Percentiles rank a stretch among this genome's conserved stretches.
Evolutionary conservation across 2,113 vertebrate genomes (phyloP).

Genomic region (Pundamilia nyererei): DNA sequence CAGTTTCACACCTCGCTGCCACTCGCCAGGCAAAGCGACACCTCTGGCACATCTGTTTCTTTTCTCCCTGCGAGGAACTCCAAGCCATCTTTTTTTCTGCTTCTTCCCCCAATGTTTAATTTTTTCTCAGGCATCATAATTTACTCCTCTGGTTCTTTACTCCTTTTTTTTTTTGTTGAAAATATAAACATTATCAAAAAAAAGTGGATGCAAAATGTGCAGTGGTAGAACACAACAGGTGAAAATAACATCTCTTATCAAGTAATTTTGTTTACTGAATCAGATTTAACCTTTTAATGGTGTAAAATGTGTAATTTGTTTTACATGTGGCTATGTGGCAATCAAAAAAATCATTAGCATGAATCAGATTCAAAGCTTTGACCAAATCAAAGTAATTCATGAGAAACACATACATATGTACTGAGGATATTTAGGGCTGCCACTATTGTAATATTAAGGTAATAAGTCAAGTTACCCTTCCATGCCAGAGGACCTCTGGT

Average conservation of each 20-base stretch:
- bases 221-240: not conserved
- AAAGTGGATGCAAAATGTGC: not conserved
- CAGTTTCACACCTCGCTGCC: slow-evolving; percentile 34
- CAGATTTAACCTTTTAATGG: not conserved
- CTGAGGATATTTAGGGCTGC: not conserved
- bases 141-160: not conserved
- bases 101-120: not conserved
- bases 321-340: not conserved
- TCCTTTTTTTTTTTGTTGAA: not conserved
- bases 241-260: not conserved
- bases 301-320: not conserved
- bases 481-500: not conserved
- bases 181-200: not conserved
- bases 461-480: not conserved
- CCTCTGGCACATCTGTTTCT: slow-evolving; percentile 30
- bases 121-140: not conserved
- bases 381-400: not conserved
- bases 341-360: not conserved
- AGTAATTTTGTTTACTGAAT: not conserved
- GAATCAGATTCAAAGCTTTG: not conserved
- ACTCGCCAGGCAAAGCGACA: not conserved
- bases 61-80: not conserved
- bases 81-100: not conserved
- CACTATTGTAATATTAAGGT: not conserved
- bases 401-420: not conserved